phyloP scores from a whole-genome alignment of 2,888 invertebrate species.

The Hyposoter dolosus region DNA sequence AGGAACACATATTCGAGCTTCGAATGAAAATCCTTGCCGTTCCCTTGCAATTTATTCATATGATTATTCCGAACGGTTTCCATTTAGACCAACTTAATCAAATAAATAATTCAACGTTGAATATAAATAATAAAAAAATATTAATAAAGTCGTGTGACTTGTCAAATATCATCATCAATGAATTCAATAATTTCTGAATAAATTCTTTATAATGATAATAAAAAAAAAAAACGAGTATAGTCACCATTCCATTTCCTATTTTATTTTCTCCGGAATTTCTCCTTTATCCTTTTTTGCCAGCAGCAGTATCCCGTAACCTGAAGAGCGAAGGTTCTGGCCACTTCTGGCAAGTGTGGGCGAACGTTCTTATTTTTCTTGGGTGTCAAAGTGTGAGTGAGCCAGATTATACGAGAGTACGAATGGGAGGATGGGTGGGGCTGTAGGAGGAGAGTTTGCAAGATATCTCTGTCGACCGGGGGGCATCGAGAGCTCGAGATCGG shows the following conservation, averaged over 20 bases:
- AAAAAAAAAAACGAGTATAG: background rate
- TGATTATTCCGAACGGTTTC: background rate
- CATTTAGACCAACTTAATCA: background rate
- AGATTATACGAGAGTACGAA: constrained; percentile 47
- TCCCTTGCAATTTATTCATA: background rate
- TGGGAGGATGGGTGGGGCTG: constrained; percentile 27
- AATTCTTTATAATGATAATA: background rate
- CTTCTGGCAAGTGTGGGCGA: constrained; percentile 42
- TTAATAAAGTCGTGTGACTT: background rate
- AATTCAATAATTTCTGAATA: background rate
- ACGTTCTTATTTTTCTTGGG: constrained; percentile 39
- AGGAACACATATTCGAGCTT: background rate
- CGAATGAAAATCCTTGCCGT: background rate
- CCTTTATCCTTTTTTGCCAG: background rate
- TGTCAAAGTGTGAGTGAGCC: constrained; percentile 43
- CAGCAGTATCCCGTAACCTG: constrained; percentile 8
- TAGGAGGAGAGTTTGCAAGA: constrained; percentile 27
- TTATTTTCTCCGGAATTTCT: background rate
- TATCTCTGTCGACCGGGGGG: constrained; percentile 58
- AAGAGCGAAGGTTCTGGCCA: background rate
- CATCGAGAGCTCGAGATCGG: constrained; percentile 43
- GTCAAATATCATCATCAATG: background rate
- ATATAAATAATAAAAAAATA: background rate
- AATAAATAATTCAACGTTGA: background rate
- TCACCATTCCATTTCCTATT: background rate